Conservation (phyloP, 2,113 vertebrate species). For the Chroicocephalus ridibundus region DNA sequence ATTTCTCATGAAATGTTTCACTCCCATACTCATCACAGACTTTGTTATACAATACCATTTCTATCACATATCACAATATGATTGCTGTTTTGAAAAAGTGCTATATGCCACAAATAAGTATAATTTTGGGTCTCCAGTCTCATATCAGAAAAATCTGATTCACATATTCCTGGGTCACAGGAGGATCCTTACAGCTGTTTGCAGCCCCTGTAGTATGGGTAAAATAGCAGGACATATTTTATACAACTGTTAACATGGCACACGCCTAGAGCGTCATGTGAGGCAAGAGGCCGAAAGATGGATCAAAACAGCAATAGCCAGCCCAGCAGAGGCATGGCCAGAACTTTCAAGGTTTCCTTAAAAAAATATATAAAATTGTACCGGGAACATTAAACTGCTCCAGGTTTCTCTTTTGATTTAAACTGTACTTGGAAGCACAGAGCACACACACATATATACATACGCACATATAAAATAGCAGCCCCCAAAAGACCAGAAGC, state of each 20-base stretch:
- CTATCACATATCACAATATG: not conserved
- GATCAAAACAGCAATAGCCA: not conserved
- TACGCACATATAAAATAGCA: not conserved
- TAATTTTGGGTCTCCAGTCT: not conserved
- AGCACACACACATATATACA: not conserved
- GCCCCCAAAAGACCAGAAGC: not conserved
- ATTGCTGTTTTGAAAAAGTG: not conserved
- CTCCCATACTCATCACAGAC: not conserved
- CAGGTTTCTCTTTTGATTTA: slow-evolving; percentile 51
- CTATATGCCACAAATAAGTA: not conserved
- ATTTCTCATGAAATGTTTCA: not conserved
- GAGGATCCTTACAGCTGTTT: not conserved
- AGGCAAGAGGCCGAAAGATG: not conserved
- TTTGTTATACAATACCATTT: not conserved
- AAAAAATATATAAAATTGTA: not conserved
- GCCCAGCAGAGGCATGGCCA: not conserved
- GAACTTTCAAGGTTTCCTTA: slow-evolving; percentile 7
- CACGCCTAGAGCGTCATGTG: not conserved
- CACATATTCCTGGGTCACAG: not conserved
- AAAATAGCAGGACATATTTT: slow-evolving; percentile 28
- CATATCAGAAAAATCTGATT: not conserved
- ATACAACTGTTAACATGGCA: not conserved
- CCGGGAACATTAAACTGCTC: slow-evolving; percentile 33
- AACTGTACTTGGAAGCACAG: not conserved
- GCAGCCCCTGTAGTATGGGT: not conserved